Percentiles rank a stretch among this genome's conserved stretches.
These are phyloP conservation scores for Sarcophaga bullata DNA, from an alignment of 1,140 invertebrate species.

Conservation along the genomic window DNA sequence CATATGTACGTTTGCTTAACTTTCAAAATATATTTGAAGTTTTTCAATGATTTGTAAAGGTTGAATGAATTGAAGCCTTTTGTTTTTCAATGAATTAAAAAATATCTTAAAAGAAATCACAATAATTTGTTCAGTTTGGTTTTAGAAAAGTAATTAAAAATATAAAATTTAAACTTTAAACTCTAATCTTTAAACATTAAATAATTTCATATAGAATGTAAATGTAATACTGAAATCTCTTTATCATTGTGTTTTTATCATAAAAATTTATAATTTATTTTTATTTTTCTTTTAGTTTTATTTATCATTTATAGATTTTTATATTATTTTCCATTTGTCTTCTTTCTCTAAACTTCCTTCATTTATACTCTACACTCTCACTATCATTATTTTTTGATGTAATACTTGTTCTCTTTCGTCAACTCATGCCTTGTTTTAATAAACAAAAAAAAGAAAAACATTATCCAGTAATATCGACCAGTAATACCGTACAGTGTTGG, in stretches of 20 bases:
- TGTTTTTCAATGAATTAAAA: not conserved
- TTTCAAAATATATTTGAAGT: not conserved
- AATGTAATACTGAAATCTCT: conserved; percentile 36
- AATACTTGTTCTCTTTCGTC: too few relatives aligned
- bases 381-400: not conserved
- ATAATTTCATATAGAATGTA: too few relatives aligned
- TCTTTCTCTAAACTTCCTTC: not conserved
- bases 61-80: not conserved
- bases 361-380: not conserved
- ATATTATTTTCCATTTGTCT: not conserved
- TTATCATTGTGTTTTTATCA: conserved; percentile 1
- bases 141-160: not conserved
- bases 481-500: too few relatives aligned
- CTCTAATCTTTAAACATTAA: too few relatives aligned
- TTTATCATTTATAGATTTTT: not conserved
- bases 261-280: too few relatives aligned
- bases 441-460: too few relatives aligned
- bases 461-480: too few relatives aligned
- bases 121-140: not conserved
- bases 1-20: not conserved
- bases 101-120: not conserved
- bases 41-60: conserved; percentile 1
- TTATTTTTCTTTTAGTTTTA: not conserved
- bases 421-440: too few relatives aligned
- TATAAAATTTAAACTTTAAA: too few relatives aligned